Conservation (phyloP, 2,113 vertebrate species). For the Odobenus rosmarus region DNA sequence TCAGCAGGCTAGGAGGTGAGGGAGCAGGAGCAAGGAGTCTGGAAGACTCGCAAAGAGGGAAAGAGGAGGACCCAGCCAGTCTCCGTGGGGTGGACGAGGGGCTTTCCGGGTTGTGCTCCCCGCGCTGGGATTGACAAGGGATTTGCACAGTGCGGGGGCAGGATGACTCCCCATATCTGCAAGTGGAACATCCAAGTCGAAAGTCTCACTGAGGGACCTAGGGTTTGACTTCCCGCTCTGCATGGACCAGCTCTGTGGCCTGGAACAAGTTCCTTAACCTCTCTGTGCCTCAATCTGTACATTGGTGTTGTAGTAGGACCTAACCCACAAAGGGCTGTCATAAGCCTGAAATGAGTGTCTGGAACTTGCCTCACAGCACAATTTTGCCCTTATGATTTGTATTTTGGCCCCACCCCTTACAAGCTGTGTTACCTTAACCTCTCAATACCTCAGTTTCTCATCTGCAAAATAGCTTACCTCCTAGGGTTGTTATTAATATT, state of each 20-base stretch:
- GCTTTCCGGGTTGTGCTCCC: background rate
- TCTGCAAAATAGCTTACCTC: background rate
- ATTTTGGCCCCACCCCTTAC: background rate
- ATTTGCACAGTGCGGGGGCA: background rate
- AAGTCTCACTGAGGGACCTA: background rate
- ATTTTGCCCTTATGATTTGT: background rate
- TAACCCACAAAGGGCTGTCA: background rate
- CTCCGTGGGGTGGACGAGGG: accelerated
- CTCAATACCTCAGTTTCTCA: background rate
- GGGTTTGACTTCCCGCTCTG: background rate
- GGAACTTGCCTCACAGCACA: background rate
- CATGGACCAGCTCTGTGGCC: background rate
- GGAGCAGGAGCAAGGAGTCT: background rate
- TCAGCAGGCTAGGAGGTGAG: background rate
- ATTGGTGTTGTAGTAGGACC: background rate
- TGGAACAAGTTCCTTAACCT: background rate
- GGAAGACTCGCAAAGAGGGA: background rate
- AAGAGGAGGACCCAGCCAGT: background rate
- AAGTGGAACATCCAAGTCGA: background rate
- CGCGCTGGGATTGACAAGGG: accelerated
- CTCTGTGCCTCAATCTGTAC: background rate
- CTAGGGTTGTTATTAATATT: background rate
- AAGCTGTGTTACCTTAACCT: background rate
- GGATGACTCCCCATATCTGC: background rate
- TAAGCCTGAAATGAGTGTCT: background rate